Base-by-base conservation (phyloP, 2,888 invertebrate species). In the Alcis repandata region DNA sequence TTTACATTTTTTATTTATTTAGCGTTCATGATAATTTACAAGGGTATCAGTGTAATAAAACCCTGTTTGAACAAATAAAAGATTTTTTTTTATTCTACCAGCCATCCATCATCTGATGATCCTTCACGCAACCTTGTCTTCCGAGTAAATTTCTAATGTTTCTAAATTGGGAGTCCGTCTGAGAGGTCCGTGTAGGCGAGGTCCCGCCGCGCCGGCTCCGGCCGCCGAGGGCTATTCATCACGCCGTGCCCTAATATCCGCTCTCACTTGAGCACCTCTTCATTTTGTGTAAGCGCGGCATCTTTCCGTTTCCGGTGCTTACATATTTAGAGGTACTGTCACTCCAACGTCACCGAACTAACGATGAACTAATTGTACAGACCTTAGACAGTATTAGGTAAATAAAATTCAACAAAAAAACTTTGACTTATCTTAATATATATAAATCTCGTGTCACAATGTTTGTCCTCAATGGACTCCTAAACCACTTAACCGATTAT, bases 221-320 rank as follows among this genome's bases (percentile, higher is more conserved):
- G 19, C 19, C 33, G 43, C 46, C 46, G 52, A 62, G 67, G 69
- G 59, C 65, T 45, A 45, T 56, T 43, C 45, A 56, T 56, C 36
- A 19, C 27, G 48, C 56, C 13, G 51, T 2, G 36, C 17, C 58
- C 49, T 48, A 49, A 49, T 49, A 49, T 59, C 58, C 58, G 49
- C 33, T 38, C 46, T 36, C 22, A 9, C 48, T 9, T 27, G 49
- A 59, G 36, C 51, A 51, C 58, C 58, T 59, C 58, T 49, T 32
- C 48, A 58, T 48, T 36, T 49, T 58, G 33, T 33, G 46, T 53
- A 45, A 57, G 45, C 10, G 36, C 53, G 40, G 27, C 58, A 49
- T 49, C 27, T 40, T 59, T 49, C 38, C 40, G 8, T 27, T 32
- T 51, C 40, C 58, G 54, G 32, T 19, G 36, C 51, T 51, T 51